Evolutionary conservation across 2,888 invertebrate genomes (phyloP).

Genomic region (Catocala nupta): DNA sequence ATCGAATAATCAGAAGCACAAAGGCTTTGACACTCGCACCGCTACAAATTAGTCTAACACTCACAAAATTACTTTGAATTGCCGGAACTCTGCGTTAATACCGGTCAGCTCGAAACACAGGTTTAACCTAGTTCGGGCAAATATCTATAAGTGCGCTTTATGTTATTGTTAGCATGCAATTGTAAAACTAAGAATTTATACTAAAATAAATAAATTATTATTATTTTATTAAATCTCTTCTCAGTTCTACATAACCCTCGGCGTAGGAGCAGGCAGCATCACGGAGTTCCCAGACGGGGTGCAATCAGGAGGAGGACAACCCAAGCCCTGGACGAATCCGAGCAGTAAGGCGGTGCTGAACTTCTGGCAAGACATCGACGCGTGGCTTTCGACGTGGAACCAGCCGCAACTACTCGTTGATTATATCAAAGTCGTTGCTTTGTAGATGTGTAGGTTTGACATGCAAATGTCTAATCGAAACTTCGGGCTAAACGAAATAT

Average conservation of each 20-base stretch:
- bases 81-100: too few species aligned
- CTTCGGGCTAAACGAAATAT: too few species aligned
- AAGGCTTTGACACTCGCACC: too few species aligned
- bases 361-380: conserved; percentile 87
- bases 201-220: neutral
- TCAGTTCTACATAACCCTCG: conserved; percentile 90
- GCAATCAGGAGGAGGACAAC: conserved; percentile 61
- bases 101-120: too few species aligned
- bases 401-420: conserved; percentile 85
- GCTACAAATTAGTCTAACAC: too few species aligned
- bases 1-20: too few species aligned
- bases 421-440: conserved; percentile 88
- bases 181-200: too few species aligned
- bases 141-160: too few species aligned
- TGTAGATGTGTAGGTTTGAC: conserved; percentile 52
- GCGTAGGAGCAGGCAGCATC: conserved; percentile 91
- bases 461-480: too few species aligned
- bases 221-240: neutral
- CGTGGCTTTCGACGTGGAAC: conserved; percentile 89
- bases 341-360: conserved; percentile 85
- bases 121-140: too few species aligned
- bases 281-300: conserved; percentile 89
- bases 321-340: conserved; percentile 90
- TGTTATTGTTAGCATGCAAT: too few species aligned
- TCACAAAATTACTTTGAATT: too few species aligned